Evolutionary conservation across 2,113 vertebrate species (phyloP).

Genomic region (Gallinago media): DNA sequence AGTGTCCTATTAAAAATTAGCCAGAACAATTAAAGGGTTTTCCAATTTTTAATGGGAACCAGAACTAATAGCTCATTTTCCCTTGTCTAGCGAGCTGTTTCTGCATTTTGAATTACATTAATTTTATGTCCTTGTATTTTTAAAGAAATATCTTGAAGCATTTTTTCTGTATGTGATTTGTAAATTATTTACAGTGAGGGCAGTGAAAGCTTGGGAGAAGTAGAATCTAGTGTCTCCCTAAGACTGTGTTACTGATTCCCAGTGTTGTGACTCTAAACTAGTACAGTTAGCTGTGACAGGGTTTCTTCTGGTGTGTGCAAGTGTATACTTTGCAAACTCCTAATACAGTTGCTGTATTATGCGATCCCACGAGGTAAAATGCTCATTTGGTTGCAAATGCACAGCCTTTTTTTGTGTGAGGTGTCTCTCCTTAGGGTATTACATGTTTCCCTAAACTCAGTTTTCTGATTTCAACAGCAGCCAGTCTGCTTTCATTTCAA

Average conservation of each 20-base stretch:
- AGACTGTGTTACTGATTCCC: neutral
- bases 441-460: neutral
- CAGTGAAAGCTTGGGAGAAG: slow-evolving; percentile 28
- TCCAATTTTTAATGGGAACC: slow-evolving; percentile 16
- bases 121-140: slow-evolving; percentile 20
- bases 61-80: slow-evolving; percentile 3
- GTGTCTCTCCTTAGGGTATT: neutral
- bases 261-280: neutral
- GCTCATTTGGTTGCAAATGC: neutral
- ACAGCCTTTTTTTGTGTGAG: neutral
- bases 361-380: neutral
- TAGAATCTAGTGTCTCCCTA: neutral
- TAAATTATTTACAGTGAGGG: slow-evolving; percentile 36
- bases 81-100: neutral
- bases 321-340: neutral
- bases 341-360: neutral
- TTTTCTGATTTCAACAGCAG: neutral
- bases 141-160: neutral
- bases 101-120: slow-evolving; percentile 19
- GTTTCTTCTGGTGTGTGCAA: neutral
- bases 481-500: neutral
- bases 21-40: slow-evolving; percentile 34
- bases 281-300: neutral
- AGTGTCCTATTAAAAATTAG: slow-evolving; percentile 64
- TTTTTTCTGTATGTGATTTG: neutral